Conservation (phyloP, 2,113 vertebrate species). For the Ranitomeya variabilis region DNA sequence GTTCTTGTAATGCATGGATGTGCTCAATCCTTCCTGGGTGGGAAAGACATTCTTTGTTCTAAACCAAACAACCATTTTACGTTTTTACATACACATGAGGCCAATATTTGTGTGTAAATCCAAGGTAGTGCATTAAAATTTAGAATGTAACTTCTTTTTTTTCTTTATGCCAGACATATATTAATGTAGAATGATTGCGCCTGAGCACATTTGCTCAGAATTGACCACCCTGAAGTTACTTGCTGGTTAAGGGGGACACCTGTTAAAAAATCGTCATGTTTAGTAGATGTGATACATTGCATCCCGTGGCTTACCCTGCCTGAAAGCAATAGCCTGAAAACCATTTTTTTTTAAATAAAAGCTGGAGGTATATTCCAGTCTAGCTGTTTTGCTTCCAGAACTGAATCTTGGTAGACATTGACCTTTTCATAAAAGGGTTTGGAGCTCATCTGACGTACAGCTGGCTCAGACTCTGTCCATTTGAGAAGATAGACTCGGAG, state of each 20-base stretch:
- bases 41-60: not conserved
- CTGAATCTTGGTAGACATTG: constrained; percentile 47
- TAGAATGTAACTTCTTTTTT: not conserved
- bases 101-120: not conserved
- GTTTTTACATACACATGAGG: not conserved
- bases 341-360: constrained; percentile 22
- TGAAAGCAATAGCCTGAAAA: constrained; percentile 47
- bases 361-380: constrained; percentile 48
- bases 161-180: not conserved
- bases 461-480: constrained; percentile 54
- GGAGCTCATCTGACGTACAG: constrained; percentile 52
- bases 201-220: not conserved
- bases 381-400: constrained; percentile 51
- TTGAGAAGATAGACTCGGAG: constrained; percentile 51
- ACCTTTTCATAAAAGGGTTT: constrained; percentile 56
- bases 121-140: not conserved
- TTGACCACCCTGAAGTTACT: constrained; percentile 18
- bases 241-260: constrained; percentile 37
- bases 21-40: not conserved
- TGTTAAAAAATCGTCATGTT: constrained; percentile 28
- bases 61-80: not conserved
- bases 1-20: not conserved
- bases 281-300: constrained; percentile 31
- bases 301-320: constrained; percentile 21
- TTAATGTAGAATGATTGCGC: not conserved